Evolutionary conservation across 92 coral and sea anemone genomes (phyloP).

Genomic region (Paragorgia papillata): DNA sequence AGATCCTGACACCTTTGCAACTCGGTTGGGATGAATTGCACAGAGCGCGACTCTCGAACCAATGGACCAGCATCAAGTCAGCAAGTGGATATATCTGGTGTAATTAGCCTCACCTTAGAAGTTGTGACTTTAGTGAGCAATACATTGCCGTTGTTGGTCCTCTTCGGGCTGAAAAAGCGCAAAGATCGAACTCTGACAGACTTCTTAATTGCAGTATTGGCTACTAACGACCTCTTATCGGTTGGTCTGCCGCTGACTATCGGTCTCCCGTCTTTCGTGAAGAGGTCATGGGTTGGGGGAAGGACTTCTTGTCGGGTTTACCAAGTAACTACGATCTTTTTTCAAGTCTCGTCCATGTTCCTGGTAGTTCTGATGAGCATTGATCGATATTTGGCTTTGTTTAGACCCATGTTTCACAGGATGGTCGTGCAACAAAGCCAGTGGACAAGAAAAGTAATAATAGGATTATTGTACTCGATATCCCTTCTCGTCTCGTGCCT

Average conservation of each 20-base stretch:
- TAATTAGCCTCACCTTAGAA: conserved; percentile 55
- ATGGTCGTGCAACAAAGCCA: conserved; percentile 48
- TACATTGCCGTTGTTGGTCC: conserved; percentile 57
- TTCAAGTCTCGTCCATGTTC: conserved; percentile 66
- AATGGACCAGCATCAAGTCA: no score
- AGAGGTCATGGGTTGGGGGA: conserved; percentile 63
- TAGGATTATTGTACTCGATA: conserved; percentile 25
- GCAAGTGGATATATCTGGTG: conserved; percentile 68
- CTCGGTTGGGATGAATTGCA: no score
- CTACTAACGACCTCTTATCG: conserved; percentile 63
- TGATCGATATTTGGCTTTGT: conserved; percentile 65
- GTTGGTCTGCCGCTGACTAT: conserved; percentile 61
- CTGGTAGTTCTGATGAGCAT: conserved; percentile 64
- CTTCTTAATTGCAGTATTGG: conserved; percentile 64
- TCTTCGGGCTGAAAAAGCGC: conserved; percentile 51
- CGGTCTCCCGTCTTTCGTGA: conserved; percentile 60
- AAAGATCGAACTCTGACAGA: conserved; percentile 62
- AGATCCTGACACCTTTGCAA: no score
- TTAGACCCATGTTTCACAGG: conserved; percentile 58
- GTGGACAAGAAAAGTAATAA: conserved; percentile 48
- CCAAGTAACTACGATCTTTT: conserved; percentile 66
- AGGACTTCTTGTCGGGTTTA: conserved; percentile 59
- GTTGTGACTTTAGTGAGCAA: conserved; percentile 61
- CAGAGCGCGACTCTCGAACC: no score
- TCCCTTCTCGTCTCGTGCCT: conserved; percentile 56